Conservation (phyloP, 1,140 invertebrate genomes). For the Fopius arisanus region DNA sequence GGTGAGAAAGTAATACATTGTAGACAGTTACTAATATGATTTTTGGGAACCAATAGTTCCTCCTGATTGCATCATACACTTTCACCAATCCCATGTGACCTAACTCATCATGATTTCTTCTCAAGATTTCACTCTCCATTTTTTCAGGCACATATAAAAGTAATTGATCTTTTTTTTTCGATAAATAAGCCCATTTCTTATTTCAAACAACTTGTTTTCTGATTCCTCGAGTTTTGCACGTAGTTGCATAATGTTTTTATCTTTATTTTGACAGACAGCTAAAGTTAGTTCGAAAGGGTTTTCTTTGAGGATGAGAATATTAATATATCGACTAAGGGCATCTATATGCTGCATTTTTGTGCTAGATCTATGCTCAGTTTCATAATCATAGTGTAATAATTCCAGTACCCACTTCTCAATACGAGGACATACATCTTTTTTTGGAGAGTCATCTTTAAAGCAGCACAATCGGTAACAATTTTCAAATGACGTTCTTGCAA, state of each 20-base stretch:
- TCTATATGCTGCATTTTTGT: constrained; percentile 46
- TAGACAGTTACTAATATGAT: not conserved
- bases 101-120: not conserved
- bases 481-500: constrained; percentile 17
- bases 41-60: not conserved
- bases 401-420: constrained; percentile 50
- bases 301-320: not conserved
- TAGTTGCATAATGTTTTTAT: not conserved
- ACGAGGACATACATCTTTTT: constrained; percentile 40
- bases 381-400: constrained; percentile 45
- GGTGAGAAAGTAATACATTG: not conserved
- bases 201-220: not conserved
- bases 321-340: constrained; percentile 43
- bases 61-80: not conserved
- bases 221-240: not conserved
- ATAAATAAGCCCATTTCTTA: not conserved
- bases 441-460: constrained; percentile 47
- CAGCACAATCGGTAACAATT: constrained; percentile 30
- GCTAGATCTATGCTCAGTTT: constrained; percentile 38
- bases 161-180: not conserved
- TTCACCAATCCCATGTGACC: not conserved
- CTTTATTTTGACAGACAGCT: not conserved
- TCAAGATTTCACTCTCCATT: not conserved
- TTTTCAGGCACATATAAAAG: not conserved
- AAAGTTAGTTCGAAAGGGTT: not conserved